Evolutionary conservation across 1,140 invertebrate genomes (phyloP), one percentile per base, ranked within the genome.

Genomic region (Drosophila fuyamai): DNA sequence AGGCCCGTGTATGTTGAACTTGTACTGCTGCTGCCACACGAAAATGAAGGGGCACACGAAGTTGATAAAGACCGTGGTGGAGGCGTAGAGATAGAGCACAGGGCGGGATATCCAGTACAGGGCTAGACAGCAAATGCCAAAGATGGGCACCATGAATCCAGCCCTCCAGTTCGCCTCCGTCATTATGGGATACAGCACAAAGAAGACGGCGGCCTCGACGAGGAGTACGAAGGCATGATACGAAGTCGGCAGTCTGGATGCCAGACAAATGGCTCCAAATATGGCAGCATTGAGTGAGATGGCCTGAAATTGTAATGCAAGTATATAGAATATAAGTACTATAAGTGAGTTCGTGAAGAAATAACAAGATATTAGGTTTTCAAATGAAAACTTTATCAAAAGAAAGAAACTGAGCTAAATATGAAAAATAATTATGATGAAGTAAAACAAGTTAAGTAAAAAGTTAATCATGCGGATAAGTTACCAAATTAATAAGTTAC

Each of bases 1-100:
- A 5, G 98, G 98, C 1, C 98, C 98, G 93, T 98, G 96, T 79
- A 98, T 98, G 92, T 98, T 98, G 93, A 97, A 96, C 93, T 99
- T 99, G 85, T 96, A 95, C 47, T 94, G 95, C 82, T 98, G 97
- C 93, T 96, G 96, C 57, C 92, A 93, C 1, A 98, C 94, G 93
- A 98, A 97, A 93, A 95, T 95, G 7, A 94, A 84, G 5, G 98
- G 97, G 92, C 97, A 98, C 47, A 96, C 92, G 48, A 96, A 92
- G 92, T 94, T 95, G 50, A 97, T 93, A 83, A 97, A 95, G 18
- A 94, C 81, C 4, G 95, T 94, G 46, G 94, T 93, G 27, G 93
- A 84, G 13, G 95, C 76, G 93, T 96, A 96, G 75, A 95, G 93
- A 74, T 92, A 93, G 9, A 95, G 93, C 41, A 95, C 93, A 1